These are phyloP conservation scores for Sarcophaga subvicina DNA, from an alignment of 2,888 invertebrate genomes.

Conservation along the genomic window DNA sequence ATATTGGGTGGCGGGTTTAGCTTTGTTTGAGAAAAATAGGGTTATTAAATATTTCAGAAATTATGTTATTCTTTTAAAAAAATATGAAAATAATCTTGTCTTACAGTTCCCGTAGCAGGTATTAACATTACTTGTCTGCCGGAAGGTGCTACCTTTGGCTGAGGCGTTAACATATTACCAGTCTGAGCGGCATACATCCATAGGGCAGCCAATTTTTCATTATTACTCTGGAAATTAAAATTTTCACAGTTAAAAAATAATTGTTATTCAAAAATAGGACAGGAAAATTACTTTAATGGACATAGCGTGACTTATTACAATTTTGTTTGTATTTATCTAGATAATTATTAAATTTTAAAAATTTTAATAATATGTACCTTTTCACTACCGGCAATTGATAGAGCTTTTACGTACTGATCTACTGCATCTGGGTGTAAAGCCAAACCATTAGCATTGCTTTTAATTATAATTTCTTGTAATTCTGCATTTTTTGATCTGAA, in stretches of 20 bases:
- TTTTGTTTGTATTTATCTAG: too few relatives aligned
- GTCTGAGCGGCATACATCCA: constrained; percentile 79
- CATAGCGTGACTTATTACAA: too few relatives aligned
- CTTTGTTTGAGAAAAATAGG: constrained; percentile 13
- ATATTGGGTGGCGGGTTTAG: constrained; percentile 61
- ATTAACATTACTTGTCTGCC: constrained; percentile 78
- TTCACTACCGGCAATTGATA: constrained; percentile 77
- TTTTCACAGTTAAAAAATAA: background rate
- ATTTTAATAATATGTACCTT: constrained; percentile 72
- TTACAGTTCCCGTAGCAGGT: constrained; percentile 77
- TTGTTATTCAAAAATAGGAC: background rate
- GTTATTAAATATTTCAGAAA: background rate
- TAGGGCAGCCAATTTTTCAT: constrained; percentile 78
- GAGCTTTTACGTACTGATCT: constrained; percentile 80
- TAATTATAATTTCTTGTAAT: constrained; percentile 75
- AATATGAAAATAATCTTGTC: constrained; percentile 2
- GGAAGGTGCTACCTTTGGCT: constrained; percentile 69
- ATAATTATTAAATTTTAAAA: background rate
- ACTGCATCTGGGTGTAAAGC: constrained; percentile 78
- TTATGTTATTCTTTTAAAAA: background rate
- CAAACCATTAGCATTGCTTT: constrained; percentile 73
- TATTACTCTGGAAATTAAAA: constrained; percentile 72
- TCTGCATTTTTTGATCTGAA: constrained; percentile 70
- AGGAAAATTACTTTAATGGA: too few relatives aligned
- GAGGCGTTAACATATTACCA: constrained; percentile 72